Base-by-base conservation (phyloP, 2,113 vertebrate species). In the Zosterops japonicus region DNA sequence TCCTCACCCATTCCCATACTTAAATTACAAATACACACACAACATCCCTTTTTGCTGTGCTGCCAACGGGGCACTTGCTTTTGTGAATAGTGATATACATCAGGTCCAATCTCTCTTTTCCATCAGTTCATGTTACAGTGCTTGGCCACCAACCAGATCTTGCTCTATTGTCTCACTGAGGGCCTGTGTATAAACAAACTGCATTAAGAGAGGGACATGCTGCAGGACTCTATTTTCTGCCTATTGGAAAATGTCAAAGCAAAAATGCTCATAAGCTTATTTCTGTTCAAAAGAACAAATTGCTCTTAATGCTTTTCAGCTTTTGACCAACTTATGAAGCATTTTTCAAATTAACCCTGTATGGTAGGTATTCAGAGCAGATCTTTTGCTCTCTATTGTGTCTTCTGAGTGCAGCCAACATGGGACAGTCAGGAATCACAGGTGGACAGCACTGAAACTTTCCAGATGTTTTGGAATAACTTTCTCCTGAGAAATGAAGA, bases 221-320 rank as follows among this genome's bases (percentile, higher is more conserved):
- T 94, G 72, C 60, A 87, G 53, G 64, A 86, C 31, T 31, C 11
- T 61, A 31, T 75, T 94, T 94, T 93, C 69, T 92, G 88, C 55
- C 60, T 90, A 68, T 94, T 90, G 92, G 85, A 93, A 97, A 92
- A 60, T 83, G 96, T 94, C 83, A 95, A 94, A 96, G 85, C 0
- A 16, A 93, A 96, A 93, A 90, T 56, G 36, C 44, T 94, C 72
- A 64, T 89, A 89, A 89, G 52, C 76, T 93, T 87, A 90, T 87
- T 95, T 96, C 93, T 97, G 88, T 89, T 89, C 80, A 90, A 95
- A 94, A 94, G 83, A 95, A 93, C 95, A 96, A 96, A 95, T 95
- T 95, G 21, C 44, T 89, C 44, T 68, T 92, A 95, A 96, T 89
- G 65, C 64, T 94, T 93, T 96, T 95, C 83, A 93, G 92, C 82